These are phyloP conservation scores for Microcebus jonahi DNA, from an alignment of 2,113 vertebrate species.

Conservation along the genomic window DNA sequence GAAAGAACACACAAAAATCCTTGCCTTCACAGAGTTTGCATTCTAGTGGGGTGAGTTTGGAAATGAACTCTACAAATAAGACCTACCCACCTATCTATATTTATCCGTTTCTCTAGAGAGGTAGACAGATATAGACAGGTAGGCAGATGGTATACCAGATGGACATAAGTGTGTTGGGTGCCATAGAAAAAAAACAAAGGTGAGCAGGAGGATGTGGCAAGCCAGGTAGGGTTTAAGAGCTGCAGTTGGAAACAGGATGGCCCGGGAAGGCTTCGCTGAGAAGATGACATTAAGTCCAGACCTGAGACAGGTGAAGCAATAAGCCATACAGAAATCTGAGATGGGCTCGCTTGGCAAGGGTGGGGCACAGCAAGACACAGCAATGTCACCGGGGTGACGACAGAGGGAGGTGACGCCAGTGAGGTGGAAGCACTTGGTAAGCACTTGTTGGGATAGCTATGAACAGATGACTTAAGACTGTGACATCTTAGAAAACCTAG, in stretches of 20 bases:
- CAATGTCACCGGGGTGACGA: too few relatives aligned
- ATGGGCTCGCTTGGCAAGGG: background rate
- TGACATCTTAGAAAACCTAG: background rate
- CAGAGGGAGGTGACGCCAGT: background rate
- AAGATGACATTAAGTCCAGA: background rate
- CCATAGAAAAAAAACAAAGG: background rate
- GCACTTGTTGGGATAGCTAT: background rate
- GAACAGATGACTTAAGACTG: background rate
- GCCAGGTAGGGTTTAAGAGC: background rate
- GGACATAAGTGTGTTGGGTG: too few relatives aligned
- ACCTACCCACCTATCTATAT: background rate
- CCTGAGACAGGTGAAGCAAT: background rate
- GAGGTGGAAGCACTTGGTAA: background rate
- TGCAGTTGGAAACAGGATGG: background rate
- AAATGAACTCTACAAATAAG: background rate
- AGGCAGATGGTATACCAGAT: background rate
- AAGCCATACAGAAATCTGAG: background rate
- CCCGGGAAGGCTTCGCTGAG: background rate
- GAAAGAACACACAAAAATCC: background rate
- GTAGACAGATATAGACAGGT: background rate
- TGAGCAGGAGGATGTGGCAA: background rate
- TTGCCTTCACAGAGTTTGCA: background rate
- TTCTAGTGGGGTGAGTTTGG: background rate
- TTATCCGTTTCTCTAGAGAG: background rate
- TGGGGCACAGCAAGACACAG: fast-evolving